Percentiles rank a stretch among this genome's conserved stretches.
Conservation (phyloP, 2,113 vertebrate species). For the Mesitornis unicolor region DNA sequence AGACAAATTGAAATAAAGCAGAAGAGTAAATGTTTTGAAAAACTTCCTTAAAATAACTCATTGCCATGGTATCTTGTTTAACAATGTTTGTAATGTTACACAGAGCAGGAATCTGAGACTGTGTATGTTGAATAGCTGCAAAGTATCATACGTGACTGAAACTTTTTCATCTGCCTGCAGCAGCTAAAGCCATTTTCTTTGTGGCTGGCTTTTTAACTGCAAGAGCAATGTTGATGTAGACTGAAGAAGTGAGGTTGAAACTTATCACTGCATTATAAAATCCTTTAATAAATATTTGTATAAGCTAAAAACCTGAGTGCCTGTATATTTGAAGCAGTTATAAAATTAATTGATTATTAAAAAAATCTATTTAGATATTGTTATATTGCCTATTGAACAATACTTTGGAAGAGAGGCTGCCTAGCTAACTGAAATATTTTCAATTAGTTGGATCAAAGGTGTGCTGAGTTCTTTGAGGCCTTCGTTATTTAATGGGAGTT, state of each 20-base stretch:
- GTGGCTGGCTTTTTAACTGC: background rate
- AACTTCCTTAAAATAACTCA: constrained; percentile 81
- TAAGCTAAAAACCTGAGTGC: background rate
- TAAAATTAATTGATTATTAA: background rate
- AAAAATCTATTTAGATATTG: background rate
- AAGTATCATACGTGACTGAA: constrained; percentile 24
- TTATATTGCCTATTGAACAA: background rate
- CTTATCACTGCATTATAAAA: constrained; percentile 6
- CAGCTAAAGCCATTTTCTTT: constrained; percentile 33
- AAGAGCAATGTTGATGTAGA: background rate
- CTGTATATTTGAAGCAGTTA: background rate
- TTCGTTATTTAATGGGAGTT: background rate
- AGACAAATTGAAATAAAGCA: constrained; percentile 83
- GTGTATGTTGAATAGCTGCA: constrained; percentile 43
- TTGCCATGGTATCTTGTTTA: constrained; percentile 72
- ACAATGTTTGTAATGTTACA: constrained; percentile 70
- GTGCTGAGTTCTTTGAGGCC: background rate
- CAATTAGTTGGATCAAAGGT: background rate
- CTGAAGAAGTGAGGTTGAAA: constrained; percentile 6
- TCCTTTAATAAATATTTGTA: constrained; percentile 40
- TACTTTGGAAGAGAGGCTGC: background rate
- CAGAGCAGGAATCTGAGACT: constrained; percentile 65
- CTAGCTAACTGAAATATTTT: background rate
- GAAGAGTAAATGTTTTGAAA: constrained; percentile 83
- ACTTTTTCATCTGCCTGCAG: constrained; percentile 55